A percentile compares a stretch with the other conserved stretches of the same genome.
These are phyloP conservation scores for Naso thynnoides DNA, from an alignment of 2,797 vertebrate species.

Conservation along the genomic window DNA sequence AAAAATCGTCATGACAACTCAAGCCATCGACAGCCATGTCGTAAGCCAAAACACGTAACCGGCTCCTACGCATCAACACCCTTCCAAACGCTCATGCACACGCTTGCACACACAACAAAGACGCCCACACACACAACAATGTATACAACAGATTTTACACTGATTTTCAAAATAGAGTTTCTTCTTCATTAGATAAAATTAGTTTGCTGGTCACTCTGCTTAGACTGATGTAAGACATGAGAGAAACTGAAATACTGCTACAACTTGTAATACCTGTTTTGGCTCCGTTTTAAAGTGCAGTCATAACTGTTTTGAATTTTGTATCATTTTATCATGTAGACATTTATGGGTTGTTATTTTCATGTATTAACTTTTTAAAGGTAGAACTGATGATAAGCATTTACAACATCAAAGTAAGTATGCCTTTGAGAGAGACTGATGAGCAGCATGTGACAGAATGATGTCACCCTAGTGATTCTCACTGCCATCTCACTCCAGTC, in stretches of 20 bases:
- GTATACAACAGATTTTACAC: constrained; percentile 62
- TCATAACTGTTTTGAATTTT: not conserved
- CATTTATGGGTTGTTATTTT: no score
- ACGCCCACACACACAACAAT: constrained; percentile 56
- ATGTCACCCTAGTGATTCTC: constrained; percentile 39
- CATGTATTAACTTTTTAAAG: not conserved
- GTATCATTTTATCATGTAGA: not conserved
- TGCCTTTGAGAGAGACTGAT: constrained; percentile 32
- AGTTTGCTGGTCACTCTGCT: constrained; percentile 40
- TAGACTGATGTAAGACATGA: constrained; percentile 46
- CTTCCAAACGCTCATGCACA: constrained; percentile 62
- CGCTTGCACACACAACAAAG: constrained; percentile 51
- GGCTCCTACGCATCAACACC: constrained; percentile 84
- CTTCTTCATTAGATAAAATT: constrained; percentile 62
- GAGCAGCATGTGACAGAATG: constrained; percentile 41
- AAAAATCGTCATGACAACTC: constrained; percentile 88
- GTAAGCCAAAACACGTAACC: constrained; percentile 85
- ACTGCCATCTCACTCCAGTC: constrained; percentile 41
- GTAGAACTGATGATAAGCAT: not conserved
- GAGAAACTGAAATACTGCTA: constrained; percentile 15
- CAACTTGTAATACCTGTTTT: constrained; percentile 1
- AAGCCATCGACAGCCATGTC: constrained; percentile 83
- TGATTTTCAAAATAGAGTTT: constrained; percentile 60
- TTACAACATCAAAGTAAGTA: not conserved
- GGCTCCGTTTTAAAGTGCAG: not conserved